Percentiles rank a stretch among this genome's conserved stretches.
phyloP scores from a whole-genome alignment of 1,140 invertebrate species.

The Bathynomus jamesi region DNA sequence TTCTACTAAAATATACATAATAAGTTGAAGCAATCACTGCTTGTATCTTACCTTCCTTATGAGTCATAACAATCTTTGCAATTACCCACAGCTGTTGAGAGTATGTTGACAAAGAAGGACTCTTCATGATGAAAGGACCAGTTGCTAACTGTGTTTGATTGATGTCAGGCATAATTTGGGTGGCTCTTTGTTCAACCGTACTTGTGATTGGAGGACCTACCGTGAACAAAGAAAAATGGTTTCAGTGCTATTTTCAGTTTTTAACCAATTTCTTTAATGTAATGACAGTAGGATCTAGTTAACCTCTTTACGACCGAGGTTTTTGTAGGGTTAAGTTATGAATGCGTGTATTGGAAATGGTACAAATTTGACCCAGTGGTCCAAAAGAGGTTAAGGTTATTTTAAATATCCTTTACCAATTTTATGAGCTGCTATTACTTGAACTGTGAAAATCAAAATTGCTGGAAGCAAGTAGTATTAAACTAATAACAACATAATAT shows the following conservation, averaged over 20 bases:
- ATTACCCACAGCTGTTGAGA: slow-evolving; percentile 90
- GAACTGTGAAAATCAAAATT: background rate
- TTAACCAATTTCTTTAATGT: background rate
- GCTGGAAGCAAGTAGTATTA: background rate
- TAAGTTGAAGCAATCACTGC: too few relatives aligned
- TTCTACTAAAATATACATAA: too few relatives aligned
- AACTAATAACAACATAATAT: too few relatives aligned
- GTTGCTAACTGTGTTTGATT: slow-evolving; percentile 61
- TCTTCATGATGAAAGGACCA: slow-evolving; percentile 78
- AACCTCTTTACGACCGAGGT: background rate
- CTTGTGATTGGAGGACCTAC: slow-evolving; percentile 81
- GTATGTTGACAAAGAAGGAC: slow-evolving; percentile 74
- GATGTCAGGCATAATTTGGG: slow-evolving; percentile 44
- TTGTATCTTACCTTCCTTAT: slow-evolving; percentile 69
- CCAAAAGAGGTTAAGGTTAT: too few relatives aligned
- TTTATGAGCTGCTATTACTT: background rate
- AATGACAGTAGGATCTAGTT: background rate
- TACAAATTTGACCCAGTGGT: too few relatives aligned
- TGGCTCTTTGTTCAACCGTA: slow-evolving; percentile 57
- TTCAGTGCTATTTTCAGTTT: slow-evolving; percentile 1
- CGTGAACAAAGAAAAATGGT: slow-evolving; percentile 29
- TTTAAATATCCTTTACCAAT: background rate
- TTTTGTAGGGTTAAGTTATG: too few relatives aligned
- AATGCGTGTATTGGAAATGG: too few relatives aligned
- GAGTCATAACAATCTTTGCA: slow-evolving; percentile 73